Conservation (phyloP, 2,888 invertebrate genomes). For the Taenaris catops region DNA sequence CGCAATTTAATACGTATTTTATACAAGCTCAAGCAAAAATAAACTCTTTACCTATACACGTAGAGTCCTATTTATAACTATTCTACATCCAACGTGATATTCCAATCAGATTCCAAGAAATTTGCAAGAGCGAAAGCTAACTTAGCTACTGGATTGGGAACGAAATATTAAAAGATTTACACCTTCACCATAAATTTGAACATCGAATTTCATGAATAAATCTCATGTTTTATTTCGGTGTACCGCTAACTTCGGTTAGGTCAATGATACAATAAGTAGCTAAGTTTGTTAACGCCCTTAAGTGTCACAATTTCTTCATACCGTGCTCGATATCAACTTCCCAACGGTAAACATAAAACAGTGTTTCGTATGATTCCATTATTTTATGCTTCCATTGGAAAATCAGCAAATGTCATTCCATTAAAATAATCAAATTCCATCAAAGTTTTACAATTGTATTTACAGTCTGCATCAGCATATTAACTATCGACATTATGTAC, state of each 20-base stretch:
- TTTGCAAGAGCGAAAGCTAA: conserved; percentile 27
- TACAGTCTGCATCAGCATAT: too few relatives aligned
- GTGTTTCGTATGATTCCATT: neutral
- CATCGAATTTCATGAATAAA: too few relatives aligned
- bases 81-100: conserved; percentile 34
- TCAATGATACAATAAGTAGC: too few relatives aligned
- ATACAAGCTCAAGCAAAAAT: conserved; percentile 77
- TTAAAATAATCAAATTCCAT: conserved; percentile 34
- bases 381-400: conserved; percentile 12
- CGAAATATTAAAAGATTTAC: too few relatives aligned
- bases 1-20: conserved; percentile 64
- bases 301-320: conserved; percentile 56
- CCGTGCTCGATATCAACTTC: conserved; percentile 50
- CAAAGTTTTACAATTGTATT: conserved; percentile 50
- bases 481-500: conserved; percentile 10
- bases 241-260: too few relatives aligned
- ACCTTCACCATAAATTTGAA: too few relatives aligned
- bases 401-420: conserved; percentile 31
- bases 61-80: conserved; percentile 25
- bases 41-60: conserved; percentile 58
- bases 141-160: too few relatives aligned
- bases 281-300: conserved; percentile 19
- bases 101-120: conserved; percentile 37
- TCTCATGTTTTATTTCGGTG: too few relatives aligned
- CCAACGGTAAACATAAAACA: conserved; percentile 17